Percentiles rank a stretch among this genome's conserved stretches.
These are phyloP conservation scores for Dreissena rostriformis DNA, from an alignment of 1,140 invertebrate genomes.

Conservation along the genomic window DNA sequence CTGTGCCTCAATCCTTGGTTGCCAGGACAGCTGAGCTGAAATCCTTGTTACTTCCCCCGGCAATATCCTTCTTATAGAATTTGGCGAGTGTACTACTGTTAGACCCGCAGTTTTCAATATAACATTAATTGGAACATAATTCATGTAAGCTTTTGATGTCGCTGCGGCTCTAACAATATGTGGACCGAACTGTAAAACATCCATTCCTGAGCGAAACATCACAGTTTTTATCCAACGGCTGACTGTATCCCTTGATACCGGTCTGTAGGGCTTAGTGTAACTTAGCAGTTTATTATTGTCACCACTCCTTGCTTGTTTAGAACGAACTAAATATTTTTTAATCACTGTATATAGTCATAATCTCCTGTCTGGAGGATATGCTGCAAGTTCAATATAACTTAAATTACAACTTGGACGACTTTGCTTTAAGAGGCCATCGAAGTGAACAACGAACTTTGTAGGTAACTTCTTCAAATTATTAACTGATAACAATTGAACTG, in stretches of 20 bases:
- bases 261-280: conserved; percentile 44
- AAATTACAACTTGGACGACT: background rate
- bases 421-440: conserved; percentile 4
- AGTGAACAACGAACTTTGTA: conserved; percentile 1
- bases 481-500: conserved; percentile 9
- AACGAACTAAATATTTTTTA: conserved; percentile 42
- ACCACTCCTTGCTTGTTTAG: background rate
- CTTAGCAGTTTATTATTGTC: conserved; percentile 31
- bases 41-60: background rate
- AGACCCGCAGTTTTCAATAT: conserved; percentile 16
- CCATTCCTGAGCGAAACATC: conserved; percentile 41
- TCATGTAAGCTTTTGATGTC: conserved; percentile 19
- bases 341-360: conserved; percentile 36
- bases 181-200: conserved; percentile 20
- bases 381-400: background rate
- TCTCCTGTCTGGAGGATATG: conserved; percentile 26
- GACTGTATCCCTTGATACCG: conserved; percentile 44
- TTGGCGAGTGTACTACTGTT: conserved; percentile 15
- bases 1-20: no score
- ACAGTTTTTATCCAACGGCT: conserved; percentile 40
- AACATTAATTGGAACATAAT: conserved; percentile 13
- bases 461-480: conserved; percentile 12
- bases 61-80: conserved; percentile 12
- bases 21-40: background rate
- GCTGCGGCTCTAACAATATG: conserved; percentile 49